Base-by-base conservation (phyloP, 2,113 vertebrate species). In the Carassius gibelio region DNA sequence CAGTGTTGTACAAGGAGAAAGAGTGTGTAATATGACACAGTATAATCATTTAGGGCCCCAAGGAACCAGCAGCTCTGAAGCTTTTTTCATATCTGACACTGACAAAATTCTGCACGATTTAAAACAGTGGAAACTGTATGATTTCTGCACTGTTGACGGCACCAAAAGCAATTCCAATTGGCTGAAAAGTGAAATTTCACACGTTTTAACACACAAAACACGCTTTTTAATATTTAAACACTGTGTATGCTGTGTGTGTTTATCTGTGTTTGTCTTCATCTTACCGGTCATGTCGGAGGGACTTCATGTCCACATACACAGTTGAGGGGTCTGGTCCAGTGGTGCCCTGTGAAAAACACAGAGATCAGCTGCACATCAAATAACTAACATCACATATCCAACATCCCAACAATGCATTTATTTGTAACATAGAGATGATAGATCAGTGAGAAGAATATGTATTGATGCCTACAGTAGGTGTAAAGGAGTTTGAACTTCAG, bases 291-390 rank as follows among this genome's bases (percentile, higher is more conserved):
- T 99, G 98, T 71, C 98, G 95, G 71, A 99, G 92, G 75, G 98
- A 99, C 88, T 99, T 99, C 95, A 99, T 95, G 93, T 99, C 98
- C 74, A 99, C 98, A 4, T 98, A 99, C 17, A 99, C 98, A 0
- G 96, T 99, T 71, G 98, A 98, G 75, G 98, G 98, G 86, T 99
- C 98, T 10, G 98, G 98, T 87, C 98, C 98, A 26, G 98, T 98
- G 1, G 98, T 99, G 86, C 98, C 98, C 98, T 96, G 95, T 80
- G 50, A 89, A n/a, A 75, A 36, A 89, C 19, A 59, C 19, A 66
- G 21, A 81, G 42, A 66, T 38, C 50, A 68, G 10, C 13, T 82
- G 23, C 34, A 82, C 69, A 11, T 72, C 36, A 72, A 1, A 72
- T 72, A 72, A 42, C 4, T 5, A 55, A 55, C 14, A 55, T 55